Conservation (phyloP, 2,888 invertebrate species). For the Listrodromus nycthemerus region DNA sequence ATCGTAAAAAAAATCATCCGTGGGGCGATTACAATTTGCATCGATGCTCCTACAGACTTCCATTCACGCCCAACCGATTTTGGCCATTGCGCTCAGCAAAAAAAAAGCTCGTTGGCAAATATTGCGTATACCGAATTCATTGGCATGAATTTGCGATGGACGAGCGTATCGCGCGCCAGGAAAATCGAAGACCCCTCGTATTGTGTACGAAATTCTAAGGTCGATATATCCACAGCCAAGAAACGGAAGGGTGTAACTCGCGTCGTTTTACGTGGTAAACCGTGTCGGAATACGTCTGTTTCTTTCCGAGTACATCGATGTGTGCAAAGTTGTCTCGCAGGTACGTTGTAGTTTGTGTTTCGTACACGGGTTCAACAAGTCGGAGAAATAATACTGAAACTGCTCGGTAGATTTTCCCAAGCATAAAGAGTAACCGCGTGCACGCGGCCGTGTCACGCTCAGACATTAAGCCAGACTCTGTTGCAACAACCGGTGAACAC, state of each 20-base stretch:
- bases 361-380: conserved; percentile 42
- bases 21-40: neutral
- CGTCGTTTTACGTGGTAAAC: too few relatives aligned
- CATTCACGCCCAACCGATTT: conserved; percentile 1
- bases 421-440: conserved; percentile 79
- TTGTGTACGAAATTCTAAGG: neutral
- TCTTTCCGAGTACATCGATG: neutral
- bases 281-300: too few relatives aligned
- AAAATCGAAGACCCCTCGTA: conserved; percentile 5
- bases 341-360: neutral
- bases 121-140: neutral
- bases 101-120: neutral
- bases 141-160: conserved; percentile 7
- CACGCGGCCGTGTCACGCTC: conserved; percentile 80
- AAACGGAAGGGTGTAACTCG: too few relatives aligned
- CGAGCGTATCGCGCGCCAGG: neutral
- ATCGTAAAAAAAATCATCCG: neutral
- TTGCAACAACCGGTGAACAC: conserved; percentile 71
- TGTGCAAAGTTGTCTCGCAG: neutral
- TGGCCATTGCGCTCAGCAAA: neutral
- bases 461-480: conserved; percentile 77
- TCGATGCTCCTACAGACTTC: neutral
- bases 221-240: too few relatives aligned
- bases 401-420: conserved; percentile 76
- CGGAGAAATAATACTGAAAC: conserved; percentile 8